A percentile compares a stretch with the other conserved stretches of the same genome.
Evolutionary conservation across 2,113 vertebrate species (phyloP).

Genomic region (Hyla sarda): DNA sequence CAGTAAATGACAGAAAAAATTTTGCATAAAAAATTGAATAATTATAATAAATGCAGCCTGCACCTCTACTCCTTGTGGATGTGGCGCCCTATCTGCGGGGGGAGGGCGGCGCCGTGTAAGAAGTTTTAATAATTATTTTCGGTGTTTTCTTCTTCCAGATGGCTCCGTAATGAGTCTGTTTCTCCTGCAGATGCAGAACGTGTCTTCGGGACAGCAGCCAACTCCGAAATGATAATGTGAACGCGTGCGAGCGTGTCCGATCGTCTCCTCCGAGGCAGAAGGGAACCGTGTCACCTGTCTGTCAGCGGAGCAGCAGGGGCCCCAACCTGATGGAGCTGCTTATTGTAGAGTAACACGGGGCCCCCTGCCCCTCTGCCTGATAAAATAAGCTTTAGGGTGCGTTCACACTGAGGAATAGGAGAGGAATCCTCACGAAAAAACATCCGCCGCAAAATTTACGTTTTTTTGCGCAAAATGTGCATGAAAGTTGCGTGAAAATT

Average conservation of each 20-base stretch:
- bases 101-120: not conserved
- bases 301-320: not conserved
- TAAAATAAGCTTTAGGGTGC: not conserved
- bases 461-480: too few relatives aligned
- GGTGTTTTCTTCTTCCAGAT: constrained; percentile 21
- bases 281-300: constrained; percentile 17
- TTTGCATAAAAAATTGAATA: not conserved
- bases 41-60: not conserved
- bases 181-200: constrained; percentile 23
- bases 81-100: not conserved
- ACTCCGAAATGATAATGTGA: constrained; percentile 33
- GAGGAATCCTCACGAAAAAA: too few relatives aligned
- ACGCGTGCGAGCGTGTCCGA: not conserved
- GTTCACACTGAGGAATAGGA: too few relatives aligned
- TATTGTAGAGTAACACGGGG: not conserved
- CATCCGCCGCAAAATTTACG: too few relatives aligned
- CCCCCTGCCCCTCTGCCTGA: not conserved
- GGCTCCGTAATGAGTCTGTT: constrained; percentile 35
- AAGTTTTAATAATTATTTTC: constrained; percentile 21
- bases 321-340: not conserved
- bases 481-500: too few relatives aligned
- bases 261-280: not conserved
- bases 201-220: constrained; percentile 35
- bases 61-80: not conserved
- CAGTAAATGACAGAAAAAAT: too few relatives aligned